phyloP scores from a whole-genome alignment of 2,797 vertebrate genomes.

The Aulostomus chinensis region DNA sequence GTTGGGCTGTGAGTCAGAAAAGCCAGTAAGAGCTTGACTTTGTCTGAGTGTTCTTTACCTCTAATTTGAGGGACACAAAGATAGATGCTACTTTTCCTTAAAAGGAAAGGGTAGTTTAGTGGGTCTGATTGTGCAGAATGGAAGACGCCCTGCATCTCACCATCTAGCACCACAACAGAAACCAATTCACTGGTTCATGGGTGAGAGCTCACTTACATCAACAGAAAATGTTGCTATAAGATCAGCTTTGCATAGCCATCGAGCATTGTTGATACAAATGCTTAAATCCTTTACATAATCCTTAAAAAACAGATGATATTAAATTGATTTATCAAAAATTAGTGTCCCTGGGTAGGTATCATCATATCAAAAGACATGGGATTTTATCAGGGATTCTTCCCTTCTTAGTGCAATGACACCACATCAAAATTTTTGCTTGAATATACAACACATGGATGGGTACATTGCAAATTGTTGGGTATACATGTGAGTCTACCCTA shows the following conservation, averaged over 20 bases:
- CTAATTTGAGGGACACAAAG: slow-evolving; percentile 49
- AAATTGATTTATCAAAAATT: slow-evolving; percentile 36
- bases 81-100: slow-evolving; percentile 71
- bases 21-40: slow-evolving; percentile 25
- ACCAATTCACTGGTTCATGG: slow-evolving; percentile 38
- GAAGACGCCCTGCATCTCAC: slow-evolving; percentile 16
- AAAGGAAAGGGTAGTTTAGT: slow-evolving; percentile 62
- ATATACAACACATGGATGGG: too few relatives aligned
- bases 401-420: slow-evolving; percentile 34
- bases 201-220: slow-evolving; percentile 18
- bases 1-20: slow-evolving; percentile 30
- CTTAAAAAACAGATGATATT: slow-evolving; percentile 22
- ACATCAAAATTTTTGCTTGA: too few relatives aligned
- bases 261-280: slow-evolving; percentile 42
- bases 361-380: slow-evolving; percentile 7
- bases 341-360: slow-evolving; percentile 7
- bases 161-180: slow-evolving; percentile 11
- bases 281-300: slow-evolving; percentile 31
- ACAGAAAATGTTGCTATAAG: slow-evolving; percentile 6
- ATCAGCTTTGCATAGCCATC: slow-evolving; percentile 65
- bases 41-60: slow-evolving; percentile 44
- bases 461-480: too few relatives aligned
- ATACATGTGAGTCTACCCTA: too few relatives aligned
- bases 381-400: slow-evolving; percentile 18
- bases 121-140: slow-evolving; percentile 31